Evolutionary conservation across 2,888 invertebrate species (phyloP).

Genomic region (Marasmarcha lunaedactyla): DNA sequence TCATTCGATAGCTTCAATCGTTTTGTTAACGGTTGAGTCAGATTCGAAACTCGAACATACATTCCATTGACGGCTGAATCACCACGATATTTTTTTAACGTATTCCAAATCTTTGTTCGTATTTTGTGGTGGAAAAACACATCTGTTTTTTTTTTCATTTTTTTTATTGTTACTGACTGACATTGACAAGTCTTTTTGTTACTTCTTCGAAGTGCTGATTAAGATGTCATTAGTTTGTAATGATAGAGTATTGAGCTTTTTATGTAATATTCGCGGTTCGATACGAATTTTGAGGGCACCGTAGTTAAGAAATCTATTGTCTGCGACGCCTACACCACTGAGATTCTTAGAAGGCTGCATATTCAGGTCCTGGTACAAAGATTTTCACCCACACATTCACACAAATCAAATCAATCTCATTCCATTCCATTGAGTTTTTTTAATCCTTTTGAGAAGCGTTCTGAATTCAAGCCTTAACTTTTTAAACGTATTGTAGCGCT

Average conservation of each 20-base stretch:
- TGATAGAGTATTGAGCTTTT: neutral
- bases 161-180: neutral
- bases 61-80: slow-evolving; percentile 1
- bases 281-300: neutral
- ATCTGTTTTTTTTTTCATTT: neutral
- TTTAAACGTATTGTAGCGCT: neutral
- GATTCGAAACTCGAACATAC: neutral
- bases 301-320: neutral
- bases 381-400: too few relatives aligned
- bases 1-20: neutral
- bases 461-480: too few relatives aligned
- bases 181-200: neutral
- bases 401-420: neutral
- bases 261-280: neutral
- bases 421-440: neutral
- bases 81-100: neutral
- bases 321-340: neutral
- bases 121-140: neutral
- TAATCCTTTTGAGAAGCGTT: neutral
- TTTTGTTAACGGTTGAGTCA: neutral
- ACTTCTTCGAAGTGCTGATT: neutral
- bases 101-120: neutral
- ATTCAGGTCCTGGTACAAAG: too few relatives aligned
- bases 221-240: neutral
- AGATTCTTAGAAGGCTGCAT: neutral